A percentile compares a stretch with the other conserved stretches of the same genome.
These are phyloP conservation scores for Leptoclinus maculatus DNA, from an alignment of 2,797 vertebrate genomes.

Conservation along the genomic window DNA sequence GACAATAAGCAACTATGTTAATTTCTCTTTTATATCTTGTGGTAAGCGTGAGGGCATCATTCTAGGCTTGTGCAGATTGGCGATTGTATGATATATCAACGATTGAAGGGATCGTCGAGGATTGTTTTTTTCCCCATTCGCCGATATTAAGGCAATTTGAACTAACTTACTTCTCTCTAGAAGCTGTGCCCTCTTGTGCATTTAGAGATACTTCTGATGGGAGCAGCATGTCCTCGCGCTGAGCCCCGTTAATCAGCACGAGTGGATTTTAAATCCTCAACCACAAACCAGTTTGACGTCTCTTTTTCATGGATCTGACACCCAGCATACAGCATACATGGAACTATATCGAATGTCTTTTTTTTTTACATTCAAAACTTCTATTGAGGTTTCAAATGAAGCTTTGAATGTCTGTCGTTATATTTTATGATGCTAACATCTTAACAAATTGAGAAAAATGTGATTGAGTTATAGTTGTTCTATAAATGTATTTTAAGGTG, in stretches of 20 bases:
- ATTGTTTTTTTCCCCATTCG: not conserved
- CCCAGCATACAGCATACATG: not conserved
- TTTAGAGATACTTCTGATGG: not conserved
- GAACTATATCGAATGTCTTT: not conserved
- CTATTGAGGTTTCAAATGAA: not conserved
- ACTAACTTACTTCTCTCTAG: not conserved
- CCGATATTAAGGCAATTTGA: not conserved
- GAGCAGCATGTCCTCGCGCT: not conserved
- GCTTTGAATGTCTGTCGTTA: not conserved
- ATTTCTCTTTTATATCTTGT: not conserved
- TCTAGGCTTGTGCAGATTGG: not conserved
- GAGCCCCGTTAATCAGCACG: too few species aligned
- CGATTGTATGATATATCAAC: not conserved
- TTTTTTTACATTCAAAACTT: not conserved
- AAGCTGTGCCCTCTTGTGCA: not conserved
- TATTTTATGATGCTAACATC: not conserved
- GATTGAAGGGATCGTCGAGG: not conserved
- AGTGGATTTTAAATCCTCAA: not conserved
- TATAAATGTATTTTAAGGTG: too few species aligned
- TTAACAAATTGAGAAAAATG: too few species aligned
- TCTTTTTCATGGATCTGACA: not conserved
- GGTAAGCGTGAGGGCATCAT: not conserved
- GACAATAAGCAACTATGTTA: conserved; percentile 3
- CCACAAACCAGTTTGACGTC: not conserved
- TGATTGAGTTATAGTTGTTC: too few species aligned